Percentiles rank a stretch among this genome's conserved stretches.
These are phyloP conservation scores for Perognathus longimembris DNA, from an alignment of 2,113 vertebrate genomes.

Conservation along the genomic window DNA sequence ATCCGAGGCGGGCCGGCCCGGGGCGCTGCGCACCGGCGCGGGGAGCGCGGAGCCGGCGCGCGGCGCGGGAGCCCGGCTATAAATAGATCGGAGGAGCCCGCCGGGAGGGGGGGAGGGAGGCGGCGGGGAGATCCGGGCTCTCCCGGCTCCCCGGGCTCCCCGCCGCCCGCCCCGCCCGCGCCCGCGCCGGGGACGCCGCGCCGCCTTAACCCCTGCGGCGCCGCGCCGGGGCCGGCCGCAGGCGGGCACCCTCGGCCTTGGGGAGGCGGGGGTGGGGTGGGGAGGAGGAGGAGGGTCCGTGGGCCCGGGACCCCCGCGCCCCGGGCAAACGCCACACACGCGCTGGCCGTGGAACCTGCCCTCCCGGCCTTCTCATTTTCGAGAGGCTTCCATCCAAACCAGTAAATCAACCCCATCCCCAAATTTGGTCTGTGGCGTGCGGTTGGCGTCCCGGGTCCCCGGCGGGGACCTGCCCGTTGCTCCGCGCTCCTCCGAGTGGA, in stretches of 20 bases:
- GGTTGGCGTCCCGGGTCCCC: not conserved
- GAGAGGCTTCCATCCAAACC: not conserved
- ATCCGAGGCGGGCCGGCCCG: too few species aligned
- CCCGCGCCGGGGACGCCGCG: slow-evolving; percentile 64
- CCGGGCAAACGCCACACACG: too few species aligned
- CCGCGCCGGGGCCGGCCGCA: too few species aligned
- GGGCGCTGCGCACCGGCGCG: too few species aligned
- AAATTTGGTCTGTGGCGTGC: slow-evolving; percentile 56
- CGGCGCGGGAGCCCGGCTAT: slow-evolving; percentile 63
- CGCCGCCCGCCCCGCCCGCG: not conserved
- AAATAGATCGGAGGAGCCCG: slow-evolving; percentile 70
- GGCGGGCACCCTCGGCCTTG: too few species aligned
- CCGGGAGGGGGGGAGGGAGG: slow-evolving; percentile 50
- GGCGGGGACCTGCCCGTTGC: not conserved
- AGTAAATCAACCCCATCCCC: slow-evolving; percentile 53
- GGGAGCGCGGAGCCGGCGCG: too few species aligned
- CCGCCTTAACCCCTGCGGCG: not conserved
- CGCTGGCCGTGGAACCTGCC: not conserved
- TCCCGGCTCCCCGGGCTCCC: slow-evolving; percentile 65
- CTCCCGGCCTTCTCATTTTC: not conserved
- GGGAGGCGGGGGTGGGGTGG: too few species aligned
- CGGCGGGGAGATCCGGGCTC: too few species aligned
- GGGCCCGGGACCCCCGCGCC: too few species aligned
- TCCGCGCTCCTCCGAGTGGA: not conserved
- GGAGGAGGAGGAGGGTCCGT: too few species aligned